Evolutionary conservation across 2,113 vertebrate species (phyloP).

Genomic region (Spermophilus dauricus): DNA sequence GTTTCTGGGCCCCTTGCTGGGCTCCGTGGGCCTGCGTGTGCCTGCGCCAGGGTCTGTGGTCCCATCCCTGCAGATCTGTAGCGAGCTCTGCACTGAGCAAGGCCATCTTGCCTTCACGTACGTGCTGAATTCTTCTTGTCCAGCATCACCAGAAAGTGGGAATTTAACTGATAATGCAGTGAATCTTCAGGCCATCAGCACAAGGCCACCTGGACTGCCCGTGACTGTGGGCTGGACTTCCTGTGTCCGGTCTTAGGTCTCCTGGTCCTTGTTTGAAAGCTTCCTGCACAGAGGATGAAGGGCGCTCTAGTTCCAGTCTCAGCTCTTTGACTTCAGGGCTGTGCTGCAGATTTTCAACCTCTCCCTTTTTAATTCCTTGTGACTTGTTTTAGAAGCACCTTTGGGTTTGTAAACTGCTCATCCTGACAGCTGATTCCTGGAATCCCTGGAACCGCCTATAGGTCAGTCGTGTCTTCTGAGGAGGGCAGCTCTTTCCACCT

Average conservation of each 20-base stretch:
- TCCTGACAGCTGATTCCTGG: not conserved
- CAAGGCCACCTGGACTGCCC: accelerated
- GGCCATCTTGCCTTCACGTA: not conserved
- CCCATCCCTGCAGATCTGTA: too few relatives aligned
- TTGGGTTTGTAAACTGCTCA: too few relatives aligned
- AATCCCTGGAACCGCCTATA: not conserved
- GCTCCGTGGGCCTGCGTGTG: accelerated
- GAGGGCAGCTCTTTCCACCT: accelerated
- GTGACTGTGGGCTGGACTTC: not conserved
- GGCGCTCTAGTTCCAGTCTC: accelerated
- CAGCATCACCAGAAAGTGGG: not conserved
- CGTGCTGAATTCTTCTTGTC: not conserved
- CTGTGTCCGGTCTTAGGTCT: not conserved
- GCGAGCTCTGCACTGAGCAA: too few relatives aligned
- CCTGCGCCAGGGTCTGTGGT: too few relatives aligned
- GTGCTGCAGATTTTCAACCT: not conserved
- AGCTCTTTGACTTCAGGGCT: not conserved
- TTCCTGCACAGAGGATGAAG: accelerated
- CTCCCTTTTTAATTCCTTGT: not conserved
- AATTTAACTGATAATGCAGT: accelerated
- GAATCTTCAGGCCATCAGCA: accelerated
- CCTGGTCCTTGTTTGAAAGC: not conserved
- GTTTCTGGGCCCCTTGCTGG: accelerated
- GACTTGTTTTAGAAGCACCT: not conserved
- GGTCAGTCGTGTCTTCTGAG: accelerated